phyloP scores from a whole-genome alignment of 2,797 vertebrate species.

The Sebastiscus albofasciatus region DNA sequence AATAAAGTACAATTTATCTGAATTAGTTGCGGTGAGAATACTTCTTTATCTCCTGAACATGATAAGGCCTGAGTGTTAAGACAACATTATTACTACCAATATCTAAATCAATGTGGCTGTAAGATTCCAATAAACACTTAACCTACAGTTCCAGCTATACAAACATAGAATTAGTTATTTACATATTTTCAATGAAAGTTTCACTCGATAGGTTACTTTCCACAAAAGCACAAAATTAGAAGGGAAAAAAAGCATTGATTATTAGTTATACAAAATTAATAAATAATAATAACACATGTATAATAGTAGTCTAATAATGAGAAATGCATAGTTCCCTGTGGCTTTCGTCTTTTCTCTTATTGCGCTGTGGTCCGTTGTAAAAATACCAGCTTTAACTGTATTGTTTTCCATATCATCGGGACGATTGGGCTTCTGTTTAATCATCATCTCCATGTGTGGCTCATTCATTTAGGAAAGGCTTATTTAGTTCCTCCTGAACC shows the following conservation, averaged over 20 bases:
- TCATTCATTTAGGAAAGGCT: constrained; percentile 89
- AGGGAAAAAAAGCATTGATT: background rate
- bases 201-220: background rate
- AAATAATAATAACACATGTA: background rate
- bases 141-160: background rate
- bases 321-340: background rate
- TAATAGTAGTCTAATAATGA: too few species aligned
- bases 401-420: background rate
- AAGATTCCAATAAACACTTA: background rate
- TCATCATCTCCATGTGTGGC: background rate
- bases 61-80: background rate
- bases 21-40: background rate
- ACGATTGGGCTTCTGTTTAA: background rate
- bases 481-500: constrained; percentile 92
- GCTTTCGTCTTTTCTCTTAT: background rate
- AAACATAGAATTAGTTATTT: background rate
- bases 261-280: background rate
- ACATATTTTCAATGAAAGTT: background rate
- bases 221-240: background rate
- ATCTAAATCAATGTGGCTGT: background rate
- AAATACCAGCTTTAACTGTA: background rate
- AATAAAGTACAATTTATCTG: too few species aligned
- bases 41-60: background rate
- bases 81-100: background rate
- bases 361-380: background rate